Evolutionary conservation across 2,113 vertebrate species (phyloP).

Genomic region (Cisticola juncidis): DNA sequence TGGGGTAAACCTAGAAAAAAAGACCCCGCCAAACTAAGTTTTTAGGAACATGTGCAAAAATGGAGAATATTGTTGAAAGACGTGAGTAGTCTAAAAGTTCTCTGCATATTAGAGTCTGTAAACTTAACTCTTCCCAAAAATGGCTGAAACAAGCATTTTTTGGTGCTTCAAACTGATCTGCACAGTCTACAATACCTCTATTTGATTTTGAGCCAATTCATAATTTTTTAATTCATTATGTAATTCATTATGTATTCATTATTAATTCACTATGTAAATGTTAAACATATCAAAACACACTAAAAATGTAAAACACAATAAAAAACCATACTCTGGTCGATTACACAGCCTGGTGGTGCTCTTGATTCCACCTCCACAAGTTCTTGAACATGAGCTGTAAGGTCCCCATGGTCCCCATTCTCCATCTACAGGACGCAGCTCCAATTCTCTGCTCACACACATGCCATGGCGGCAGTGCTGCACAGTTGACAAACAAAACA

Average conservation of each 20-base stretch:
- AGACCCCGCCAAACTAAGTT: neutral
- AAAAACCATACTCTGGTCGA: constrained; percentile 87
- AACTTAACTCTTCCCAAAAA: neutral
- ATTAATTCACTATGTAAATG: neutral
- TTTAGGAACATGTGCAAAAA: neutral
- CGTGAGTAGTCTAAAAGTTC: neutral
- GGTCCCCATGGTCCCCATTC: constrained; percentile 94
- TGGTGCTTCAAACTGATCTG: neutral
- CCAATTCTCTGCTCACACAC: constrained; percentile 89
- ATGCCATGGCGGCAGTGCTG: constrained; percentile 92
- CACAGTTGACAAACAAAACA: constrained; percentile 8
- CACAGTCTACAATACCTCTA: neutral
- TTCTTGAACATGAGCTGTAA: constrained; percentile 89
- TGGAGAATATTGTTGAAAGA: neutral
- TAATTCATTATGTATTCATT: too few relatives aligned
- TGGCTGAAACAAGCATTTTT: neutral
- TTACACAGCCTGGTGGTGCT: constrained; percentile 88
- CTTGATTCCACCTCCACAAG: constrained; percentile 93
- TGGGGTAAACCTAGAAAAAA: neutral
- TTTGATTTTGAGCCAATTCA: neutral
- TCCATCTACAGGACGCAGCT: constrained; percentile 86
- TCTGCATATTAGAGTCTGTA: neutral
- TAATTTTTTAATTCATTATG: neutral
- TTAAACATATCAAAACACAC: neutral
- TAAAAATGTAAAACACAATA: neutral